Conservation (phyloP, 2,113 vertebrate species). For the Acrocephalus arundinaceus region DNA sequence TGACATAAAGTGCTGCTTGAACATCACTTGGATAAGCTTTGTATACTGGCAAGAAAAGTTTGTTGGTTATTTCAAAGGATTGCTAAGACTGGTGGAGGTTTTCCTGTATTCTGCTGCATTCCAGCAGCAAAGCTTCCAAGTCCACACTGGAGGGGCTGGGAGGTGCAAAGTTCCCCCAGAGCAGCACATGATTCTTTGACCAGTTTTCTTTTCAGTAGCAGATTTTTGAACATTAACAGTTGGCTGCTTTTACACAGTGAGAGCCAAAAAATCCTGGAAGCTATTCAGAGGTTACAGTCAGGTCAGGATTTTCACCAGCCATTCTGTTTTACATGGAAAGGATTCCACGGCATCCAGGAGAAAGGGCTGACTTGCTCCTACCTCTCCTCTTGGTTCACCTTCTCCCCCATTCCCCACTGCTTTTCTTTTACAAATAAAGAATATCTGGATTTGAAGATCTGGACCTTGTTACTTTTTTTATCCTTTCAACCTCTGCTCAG, state of each 20-base stretch:
- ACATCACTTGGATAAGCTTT: background rate
- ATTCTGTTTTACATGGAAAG: background rate
- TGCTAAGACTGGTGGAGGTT: background rate
- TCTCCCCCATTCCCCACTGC: background rate
- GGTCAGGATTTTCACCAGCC: slow-evolving; percentile 38
- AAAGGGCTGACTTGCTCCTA: background rate
- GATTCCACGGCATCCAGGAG: background rate
- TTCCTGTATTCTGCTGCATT: background rate
- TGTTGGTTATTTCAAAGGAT: background rate
- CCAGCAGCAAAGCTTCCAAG: background rate
- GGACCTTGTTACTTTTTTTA: background rate
- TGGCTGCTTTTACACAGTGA: background rate
- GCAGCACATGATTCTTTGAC: background rate
- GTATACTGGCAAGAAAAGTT: background rate
- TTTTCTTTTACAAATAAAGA: background rate
- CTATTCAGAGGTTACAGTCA: slow-evolving; percentile 8
- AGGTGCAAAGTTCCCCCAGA: background rate
- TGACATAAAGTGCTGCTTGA: background rate
- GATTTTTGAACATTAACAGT: slow-evolving; percentile 4
- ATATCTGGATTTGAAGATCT: background rate
- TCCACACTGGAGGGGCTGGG: background rate
- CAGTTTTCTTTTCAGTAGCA: slow-evolving; percentile 25
- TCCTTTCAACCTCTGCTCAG: background rate
- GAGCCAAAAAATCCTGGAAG: slow-evolving; percentile 39
- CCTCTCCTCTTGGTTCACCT: background rate